Base-by-base conservation (phyloP, 2,113 vertebrate species). In the Sialia sialis region DNA sequence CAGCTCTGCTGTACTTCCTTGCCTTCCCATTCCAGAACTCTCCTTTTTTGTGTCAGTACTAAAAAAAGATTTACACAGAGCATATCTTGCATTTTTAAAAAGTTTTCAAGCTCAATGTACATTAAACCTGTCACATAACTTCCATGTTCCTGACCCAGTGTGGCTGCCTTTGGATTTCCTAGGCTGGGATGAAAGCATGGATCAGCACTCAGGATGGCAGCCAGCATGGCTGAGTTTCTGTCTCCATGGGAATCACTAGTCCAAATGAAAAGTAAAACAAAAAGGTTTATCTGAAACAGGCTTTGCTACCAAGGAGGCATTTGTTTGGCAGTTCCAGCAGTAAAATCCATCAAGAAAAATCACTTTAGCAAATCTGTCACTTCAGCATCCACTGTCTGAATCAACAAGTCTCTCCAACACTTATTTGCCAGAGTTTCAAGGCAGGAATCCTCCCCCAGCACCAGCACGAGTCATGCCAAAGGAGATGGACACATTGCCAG, bases 91-190 rank as follows among this genome's bases (percentile, higher is more conserved):
- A 1, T 27, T n/a, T 48, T 39, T 43, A 43, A 43, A 43, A 43
- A 43, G 34, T 20, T 68, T 83, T 58, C 25, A 46, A 39, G 11
- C 36, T 64, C 16, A 27, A 17, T 4, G 9, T 23, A 39, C 43
- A 20, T 60, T 48, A 77, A 51, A 60, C 25, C n/a, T 4, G 2
- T 27, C n/a, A 56, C 4, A 6, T 9, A 48, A 86, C 26, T 39
- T 48, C 7, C 23, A 19, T 0, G 2, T 32, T 39, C 4, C 44
- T 80, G 36, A 18, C 6, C 19, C 23, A 29, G 18, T 0, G 43
- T 2, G 4, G 39, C 48, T 60, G 29, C 73, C 51, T 75, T 44
- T 9, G 38, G 34, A 44, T 56, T 54, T 80, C 20, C 90, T 11
- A 27, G 72, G 34, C 68, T 39, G 16, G 19, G 51, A 81, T 52